Evolutionary conservation across 2,888 invertebrate genomes (phyloP).

Genomic region (Rugalucina vietnamica): DNA sequence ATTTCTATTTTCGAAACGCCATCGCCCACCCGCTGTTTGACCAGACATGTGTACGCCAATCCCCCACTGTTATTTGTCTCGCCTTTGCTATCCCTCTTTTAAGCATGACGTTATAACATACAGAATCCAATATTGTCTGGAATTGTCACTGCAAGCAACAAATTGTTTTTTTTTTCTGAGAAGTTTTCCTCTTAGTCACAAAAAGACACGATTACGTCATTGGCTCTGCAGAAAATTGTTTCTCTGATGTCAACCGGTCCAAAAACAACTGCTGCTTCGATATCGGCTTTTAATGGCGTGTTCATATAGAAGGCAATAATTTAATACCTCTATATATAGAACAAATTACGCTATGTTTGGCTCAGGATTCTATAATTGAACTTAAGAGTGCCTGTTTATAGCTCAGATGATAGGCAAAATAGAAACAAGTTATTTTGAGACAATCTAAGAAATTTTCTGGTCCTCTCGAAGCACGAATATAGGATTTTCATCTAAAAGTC

Average conservation of each 20-base stretch:
- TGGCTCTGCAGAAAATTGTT: neutral
- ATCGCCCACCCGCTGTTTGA: neutral
- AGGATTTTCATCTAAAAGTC: neutral
- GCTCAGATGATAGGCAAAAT: conserved; percentile 2
- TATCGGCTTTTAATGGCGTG: conserved; percentile 2
- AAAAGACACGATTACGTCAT: conserved; percentile 14
- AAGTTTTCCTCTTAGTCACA: conserved; percentile 13
- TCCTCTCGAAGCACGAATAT: neutral
- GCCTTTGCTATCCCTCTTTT: neutral
- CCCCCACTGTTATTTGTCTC: neutral
- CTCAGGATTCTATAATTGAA: neutral
- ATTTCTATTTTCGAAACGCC: too few relatives aligned
- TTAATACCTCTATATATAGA: conserved; percentile 16
- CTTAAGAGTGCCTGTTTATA: neutral
- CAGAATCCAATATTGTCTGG: conserved; percentile 14
- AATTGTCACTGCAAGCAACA: conserved; percentile 6
- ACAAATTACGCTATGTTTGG: conserved; percentile 9
- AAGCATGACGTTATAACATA: neutral
- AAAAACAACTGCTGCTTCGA: conserved; percentile 2
- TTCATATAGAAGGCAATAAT: conserved; percentile 5
- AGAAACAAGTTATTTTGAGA: conserved; percentile 1
- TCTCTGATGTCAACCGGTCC: conserved; percentile 9
- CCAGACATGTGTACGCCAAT: neutral
- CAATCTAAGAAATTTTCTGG: neutral
- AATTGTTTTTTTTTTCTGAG: conserved; percentile 14